Conservation (phyloP, 2,113 vertebrate species). For the Panurus biarmicus region DNA sequence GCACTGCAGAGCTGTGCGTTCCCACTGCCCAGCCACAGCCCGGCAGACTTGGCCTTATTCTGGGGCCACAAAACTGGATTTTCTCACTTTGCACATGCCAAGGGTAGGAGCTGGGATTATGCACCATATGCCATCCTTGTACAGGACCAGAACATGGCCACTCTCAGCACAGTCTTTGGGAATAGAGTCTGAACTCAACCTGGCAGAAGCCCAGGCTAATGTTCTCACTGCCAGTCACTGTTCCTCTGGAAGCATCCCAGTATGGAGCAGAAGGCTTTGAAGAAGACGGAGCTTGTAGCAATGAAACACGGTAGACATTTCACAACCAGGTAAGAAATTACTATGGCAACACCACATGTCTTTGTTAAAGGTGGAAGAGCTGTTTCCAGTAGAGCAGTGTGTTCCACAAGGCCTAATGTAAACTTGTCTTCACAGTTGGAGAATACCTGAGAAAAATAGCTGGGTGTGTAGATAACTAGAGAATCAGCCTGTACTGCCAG, state of each 20-base stretch:
- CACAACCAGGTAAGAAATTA: neutral
- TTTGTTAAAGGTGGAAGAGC: neutral
- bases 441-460: neutral
- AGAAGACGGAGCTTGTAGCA: neutral
- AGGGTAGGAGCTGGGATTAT: neutral
- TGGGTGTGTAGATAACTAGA: neutral
- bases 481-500: neutral
- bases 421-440: neutral
- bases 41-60: neutral
- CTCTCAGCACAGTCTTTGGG: neutral
- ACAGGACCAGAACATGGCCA: accelerated
- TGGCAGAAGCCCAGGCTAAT: neutral
- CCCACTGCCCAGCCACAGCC: neutral
- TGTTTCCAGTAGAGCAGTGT: neutral
- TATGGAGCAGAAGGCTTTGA: neutral
- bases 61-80: neutral
- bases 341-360: neutral
- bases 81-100: neutral
- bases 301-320: neutral
- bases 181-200: neutral
- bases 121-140: neutral
- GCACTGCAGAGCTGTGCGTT: neutral
- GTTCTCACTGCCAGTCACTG: neutral
- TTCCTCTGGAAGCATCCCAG: neutral
- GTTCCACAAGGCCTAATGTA: neutral